Conservation (phyloP, 2,888 invertebrate genomes). For the Callinectes sapidus region DNA sequence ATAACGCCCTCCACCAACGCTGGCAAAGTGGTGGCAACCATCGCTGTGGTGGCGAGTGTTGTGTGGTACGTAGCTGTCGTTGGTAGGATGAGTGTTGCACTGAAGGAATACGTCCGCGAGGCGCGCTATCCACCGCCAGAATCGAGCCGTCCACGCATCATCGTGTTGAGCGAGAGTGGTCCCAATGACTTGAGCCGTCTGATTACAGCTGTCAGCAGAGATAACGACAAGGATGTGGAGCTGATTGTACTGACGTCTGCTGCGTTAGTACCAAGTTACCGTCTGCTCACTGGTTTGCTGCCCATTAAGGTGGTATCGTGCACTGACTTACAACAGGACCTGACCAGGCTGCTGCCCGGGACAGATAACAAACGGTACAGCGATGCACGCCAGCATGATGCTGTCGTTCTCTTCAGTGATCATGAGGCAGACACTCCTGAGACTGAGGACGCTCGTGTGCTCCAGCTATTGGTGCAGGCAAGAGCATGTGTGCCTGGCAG, state of each 20-base stretch:
- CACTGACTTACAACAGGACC: not conserved
- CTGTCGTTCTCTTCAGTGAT: not conserved
- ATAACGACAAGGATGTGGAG: not conserved
- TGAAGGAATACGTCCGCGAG: not conserved
- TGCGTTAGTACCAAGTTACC: not conserved
- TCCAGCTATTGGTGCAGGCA: not conserved
- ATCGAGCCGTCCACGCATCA: slow-evolving; percentile 4
- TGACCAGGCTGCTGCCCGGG: not conserved
- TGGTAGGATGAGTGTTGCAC: not conserved
- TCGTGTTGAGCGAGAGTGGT: not conserved
- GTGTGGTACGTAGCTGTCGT: not conserved
- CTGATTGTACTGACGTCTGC: not conserved
- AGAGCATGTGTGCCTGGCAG: not conserved
- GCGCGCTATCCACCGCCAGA: not conserved
- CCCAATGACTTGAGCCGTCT: not conserved
- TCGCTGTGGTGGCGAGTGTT: not conserved
- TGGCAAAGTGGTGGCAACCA: not conserved
- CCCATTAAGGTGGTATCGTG: not conserved
- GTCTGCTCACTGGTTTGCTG: not conserved
- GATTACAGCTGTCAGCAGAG: not conserved
- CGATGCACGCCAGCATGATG: not conserved
- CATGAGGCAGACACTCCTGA: not conserved
- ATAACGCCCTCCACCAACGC: slow-evolving; percentile 16
- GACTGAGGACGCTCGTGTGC: not conserved
- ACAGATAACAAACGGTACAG: not conserved